Evolutionary conservation across 2,888 invertebrate genomes (phyloP).

Genomic region (Ashinkailepas kermadecensis): DNA sequence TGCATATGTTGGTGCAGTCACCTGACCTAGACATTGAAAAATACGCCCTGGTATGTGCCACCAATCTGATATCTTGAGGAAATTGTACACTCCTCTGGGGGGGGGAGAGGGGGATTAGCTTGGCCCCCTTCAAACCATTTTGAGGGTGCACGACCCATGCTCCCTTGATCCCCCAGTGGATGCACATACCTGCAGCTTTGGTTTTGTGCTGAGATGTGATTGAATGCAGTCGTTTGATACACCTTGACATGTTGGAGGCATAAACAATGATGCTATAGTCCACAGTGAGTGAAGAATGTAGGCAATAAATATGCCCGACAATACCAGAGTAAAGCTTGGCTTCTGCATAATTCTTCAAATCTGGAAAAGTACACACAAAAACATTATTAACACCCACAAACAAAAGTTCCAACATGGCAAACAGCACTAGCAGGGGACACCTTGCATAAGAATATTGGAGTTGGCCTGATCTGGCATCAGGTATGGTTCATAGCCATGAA

Average conservation of each 20-base stretch:
- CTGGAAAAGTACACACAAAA: not conserved
- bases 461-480: no score
- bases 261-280: slow-evolving; percentile 45
- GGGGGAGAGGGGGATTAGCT: slow-evolving; percentile 55
- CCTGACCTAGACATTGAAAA: no score
- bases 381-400: no score
- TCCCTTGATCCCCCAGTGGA: not conserved
- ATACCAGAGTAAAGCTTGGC: slow-evolving; percentile 39
- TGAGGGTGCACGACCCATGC: not conserved
- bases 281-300: slow-evolving; percentile 46
- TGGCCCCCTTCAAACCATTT: slow-evolving; percentile 36
- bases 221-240: slow-evolving; percentile 37
- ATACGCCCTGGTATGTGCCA: not conserved
- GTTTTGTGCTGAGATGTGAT: slow-evolving; percentile 40
- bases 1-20: no score
- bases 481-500: no score
- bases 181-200: slow-evolving; percentile 39
- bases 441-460: no score
- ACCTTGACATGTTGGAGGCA: slow-evolving; percentile 39
- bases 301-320: slow-evolving; percentile 42
- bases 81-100: not conserved
- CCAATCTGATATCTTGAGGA: not conserved
- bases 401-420: no score
- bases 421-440: no score
- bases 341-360: slow-evolving; percentile 17